Percentiles rank a stretch among this genome's conserved stretches.
phyloP scores from a whole-genome alignment of 2,888 invertebrate genomes.

The Agrochola lota region DNA sequence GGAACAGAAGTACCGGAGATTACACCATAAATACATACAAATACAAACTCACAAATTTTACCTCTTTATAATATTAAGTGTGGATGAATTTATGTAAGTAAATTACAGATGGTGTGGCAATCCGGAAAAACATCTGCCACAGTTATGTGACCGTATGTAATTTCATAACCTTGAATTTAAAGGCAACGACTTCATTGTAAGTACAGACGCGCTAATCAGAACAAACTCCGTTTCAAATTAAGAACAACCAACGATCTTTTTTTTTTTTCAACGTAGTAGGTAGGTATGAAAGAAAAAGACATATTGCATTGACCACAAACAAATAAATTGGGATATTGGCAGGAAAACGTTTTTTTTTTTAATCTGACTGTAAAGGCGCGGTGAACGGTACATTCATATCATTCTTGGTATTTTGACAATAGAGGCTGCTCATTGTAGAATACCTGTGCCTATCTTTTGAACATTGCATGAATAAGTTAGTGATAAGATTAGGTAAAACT shows the following conservation, averaged over 20 bases:
- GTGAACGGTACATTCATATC: background rate
- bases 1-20: no score
- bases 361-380: background rate
- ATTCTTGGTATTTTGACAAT: slow-evolving; percentile 35
- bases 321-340: no score
- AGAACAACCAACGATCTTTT: slow-evolving; percentile 21
- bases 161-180: slow-evolving; percentile 35
- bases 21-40: no score
- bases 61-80: no score
- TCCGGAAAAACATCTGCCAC: slow-evolving; percentile 26
- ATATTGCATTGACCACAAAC: no score
- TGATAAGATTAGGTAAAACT: slow-evolving; percentile 41
- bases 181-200: slow-evolving; percentile 42
- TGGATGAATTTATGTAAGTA: background rate
- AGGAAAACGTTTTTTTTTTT: background rate
- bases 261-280: background rate
- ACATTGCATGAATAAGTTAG: slow-evolving; percentile 21
- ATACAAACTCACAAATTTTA: no score
- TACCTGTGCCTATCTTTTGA: slow-evolving; percentile 33
- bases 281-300: background rate
- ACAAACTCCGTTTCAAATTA: slow-evolving; percentile 32
- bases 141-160: slow-evolving; percentile 11
- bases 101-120: slow-evolving; percentile 13
- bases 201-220: slow-evolving; percentile 40
- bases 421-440: background rate